These are phyloP conservation scores for Chelonia mydas DNA, from an alignment of 2,797 vertebrate species.

Conservation along the genomic window DNA sequence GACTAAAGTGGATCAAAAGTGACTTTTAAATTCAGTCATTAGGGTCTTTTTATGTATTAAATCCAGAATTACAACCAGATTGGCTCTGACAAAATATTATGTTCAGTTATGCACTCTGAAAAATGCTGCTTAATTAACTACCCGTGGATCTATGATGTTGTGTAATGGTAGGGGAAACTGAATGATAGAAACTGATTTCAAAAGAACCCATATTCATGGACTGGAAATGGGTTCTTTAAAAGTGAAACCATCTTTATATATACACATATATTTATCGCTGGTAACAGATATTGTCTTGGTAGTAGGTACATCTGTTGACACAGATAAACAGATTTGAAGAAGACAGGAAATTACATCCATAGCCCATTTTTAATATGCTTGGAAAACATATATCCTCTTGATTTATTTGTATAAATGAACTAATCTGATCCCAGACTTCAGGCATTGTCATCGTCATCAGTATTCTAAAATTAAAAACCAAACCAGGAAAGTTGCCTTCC, in stretches of 20 bases:
- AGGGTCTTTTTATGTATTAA: neutral
- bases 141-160: neutral
- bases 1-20: neutral
- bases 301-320: neutral
- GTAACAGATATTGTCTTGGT: neutral
- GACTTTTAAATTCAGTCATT: neutral
- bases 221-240: neutral
- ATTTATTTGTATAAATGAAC: conserved; percentile 7
- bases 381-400: neutral
- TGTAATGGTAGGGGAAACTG: neutral
- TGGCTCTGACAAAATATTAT: neutral
- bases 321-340: neutral
- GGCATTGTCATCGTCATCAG: neutral
- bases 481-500: neutral
- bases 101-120: neutral
- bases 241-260: neutral
- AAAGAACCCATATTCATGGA: neutral
- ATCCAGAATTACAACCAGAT: neutral
- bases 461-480: neutral
- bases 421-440: neutral
- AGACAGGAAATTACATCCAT: conserved; percentile 1
- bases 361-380: neutral
- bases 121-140: neutral
- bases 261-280: neutral
- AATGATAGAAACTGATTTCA: neutral